These are phyloP conservation scores for Magallana angulata DNA, from an alignment of 1,140 invertebrate genomes.

Conservation along the genomic window DNA sequence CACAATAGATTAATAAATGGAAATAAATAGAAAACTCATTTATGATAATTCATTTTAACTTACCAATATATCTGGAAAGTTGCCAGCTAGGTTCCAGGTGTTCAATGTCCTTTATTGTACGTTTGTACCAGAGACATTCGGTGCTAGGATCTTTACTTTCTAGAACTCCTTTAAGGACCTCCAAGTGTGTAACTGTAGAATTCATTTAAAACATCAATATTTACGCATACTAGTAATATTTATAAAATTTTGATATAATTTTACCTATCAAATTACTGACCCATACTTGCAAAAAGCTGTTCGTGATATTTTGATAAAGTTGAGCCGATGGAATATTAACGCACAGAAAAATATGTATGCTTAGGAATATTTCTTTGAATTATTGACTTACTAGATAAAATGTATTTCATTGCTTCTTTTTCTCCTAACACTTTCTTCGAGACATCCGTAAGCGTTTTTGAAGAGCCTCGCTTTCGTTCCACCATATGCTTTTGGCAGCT, in stretches of 20 bases:
- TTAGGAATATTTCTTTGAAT: too few species aligned
- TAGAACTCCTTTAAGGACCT: slow-evolving; percentile 60
- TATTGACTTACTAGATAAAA: slow-evolving; percentile 55
- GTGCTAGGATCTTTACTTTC: slow-evolving; percentile 10
- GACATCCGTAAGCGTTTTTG: slow-evolving; percentile 56
- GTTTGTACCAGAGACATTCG: slow-evolving; percentile 65
- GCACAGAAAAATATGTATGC: too few species aligned
- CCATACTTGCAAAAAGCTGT: too few species aligned
- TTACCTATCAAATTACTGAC: too few species aligned
- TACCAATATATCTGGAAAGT: slow-evolving; percentile 61
- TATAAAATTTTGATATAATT: too few species aligned
- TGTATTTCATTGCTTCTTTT: slow-evolving; percentile 60
- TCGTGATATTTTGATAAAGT: too few species aligned
- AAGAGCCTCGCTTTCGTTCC: slow-evolving; percentile 59
- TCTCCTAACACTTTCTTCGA: slow-evolving; percentile 58
- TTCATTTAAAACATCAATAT: too few species aligned
- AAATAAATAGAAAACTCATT: too few species aligned
- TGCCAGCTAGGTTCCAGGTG: slow-evolving; percentile 47
- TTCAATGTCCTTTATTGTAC: slow-evolving; percentile 64
- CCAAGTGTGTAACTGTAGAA: slow-evolving; percentile 64
- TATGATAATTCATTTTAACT: background rate
- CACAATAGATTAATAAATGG: too few species aligned
- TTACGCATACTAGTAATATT: too few species aligned
- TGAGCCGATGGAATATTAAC: too few species aligned
- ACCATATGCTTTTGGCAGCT: slow-evolving; percentile 61